Conservation (phyloP, 1,140 invertebrate species). For the Drosophila serrata region DNA sequence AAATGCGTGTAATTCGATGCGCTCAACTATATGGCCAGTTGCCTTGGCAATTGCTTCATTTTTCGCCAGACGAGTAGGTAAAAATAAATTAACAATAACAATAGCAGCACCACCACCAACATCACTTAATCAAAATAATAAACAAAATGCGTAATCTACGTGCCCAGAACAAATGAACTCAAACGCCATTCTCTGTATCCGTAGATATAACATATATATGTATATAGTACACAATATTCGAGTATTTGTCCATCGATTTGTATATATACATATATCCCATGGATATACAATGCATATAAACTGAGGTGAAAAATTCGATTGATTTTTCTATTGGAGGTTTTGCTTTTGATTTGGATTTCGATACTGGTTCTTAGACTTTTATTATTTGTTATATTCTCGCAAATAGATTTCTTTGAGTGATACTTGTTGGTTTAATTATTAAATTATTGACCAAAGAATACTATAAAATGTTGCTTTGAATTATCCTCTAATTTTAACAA, state of each 20-base stretch:
- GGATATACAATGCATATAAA: conserved; percentile 5
- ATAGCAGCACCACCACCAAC: conserved; percentile 24
- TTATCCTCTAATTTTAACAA: too few relatives aligned
- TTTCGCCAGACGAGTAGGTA: conserved; percentile 20
- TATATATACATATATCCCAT: background rate
- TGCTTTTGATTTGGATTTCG: background rate
- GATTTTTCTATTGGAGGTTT: conserved; percentile 10
- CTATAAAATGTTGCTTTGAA: too few relatives aligned
- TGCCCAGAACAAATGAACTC: conserved; percentile 30
- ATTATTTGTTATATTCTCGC: background rate
- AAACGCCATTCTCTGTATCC: conserved; percentile 14
- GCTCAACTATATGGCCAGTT: conserved; percentile 60
- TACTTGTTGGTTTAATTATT: background rate
- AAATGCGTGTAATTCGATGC: conserved; percentile 53
- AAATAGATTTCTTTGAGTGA: background rate
- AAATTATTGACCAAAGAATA: background rate
- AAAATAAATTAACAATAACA: conserved; percentile 52
- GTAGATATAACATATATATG: background rate
- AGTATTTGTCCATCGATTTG: conserved; percentile 6
- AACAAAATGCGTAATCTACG: conserved; percentile 61
- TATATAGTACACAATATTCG: background rate
- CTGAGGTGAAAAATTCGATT: conserved; percentile 10
- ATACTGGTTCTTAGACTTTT: background rate
- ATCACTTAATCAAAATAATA: conserved; percentile 69
- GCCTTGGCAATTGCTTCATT: conserved; percentile 50